Conservation (phyloP, 2,888 invertebrate species). For the Trachelus stipa region DNA sequence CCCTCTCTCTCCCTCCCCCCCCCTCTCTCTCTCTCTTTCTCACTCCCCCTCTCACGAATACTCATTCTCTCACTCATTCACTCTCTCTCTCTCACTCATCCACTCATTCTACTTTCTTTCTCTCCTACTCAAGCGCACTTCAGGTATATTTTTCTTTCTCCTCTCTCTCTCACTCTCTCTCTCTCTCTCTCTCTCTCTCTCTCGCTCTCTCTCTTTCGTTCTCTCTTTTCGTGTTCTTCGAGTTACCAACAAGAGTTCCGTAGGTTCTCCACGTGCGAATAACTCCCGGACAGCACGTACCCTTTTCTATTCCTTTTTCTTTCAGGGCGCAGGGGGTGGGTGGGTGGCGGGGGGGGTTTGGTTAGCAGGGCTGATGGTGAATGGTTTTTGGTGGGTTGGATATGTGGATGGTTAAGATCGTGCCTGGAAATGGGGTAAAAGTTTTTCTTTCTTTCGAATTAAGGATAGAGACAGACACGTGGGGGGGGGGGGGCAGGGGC, state of each 20-base stretch:
- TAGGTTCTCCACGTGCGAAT: not conserved
- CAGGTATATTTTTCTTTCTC: not conserved
- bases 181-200: not conserved
- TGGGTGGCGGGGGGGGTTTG: too few relatives aligned
- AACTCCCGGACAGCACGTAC: not conserved
- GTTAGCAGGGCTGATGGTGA: too few relatives aligned
- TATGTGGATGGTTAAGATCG: too few relatives aligned
- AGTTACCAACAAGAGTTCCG: not conserved
- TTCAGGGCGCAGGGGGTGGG: too few relatives aligned
- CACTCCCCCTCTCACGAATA: not conserved
- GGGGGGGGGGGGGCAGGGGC: too few relatives aligned
- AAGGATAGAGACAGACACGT: not conserved
- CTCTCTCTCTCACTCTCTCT: not conserved
- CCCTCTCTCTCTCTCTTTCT: not conserved
- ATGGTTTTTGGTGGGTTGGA: too few relatives aligned
- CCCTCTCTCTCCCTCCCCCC: not conserved
- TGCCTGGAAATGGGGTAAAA: too few relatives aligned
- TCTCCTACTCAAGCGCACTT: not conserved
- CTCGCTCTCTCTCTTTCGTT: too few relatives aligned
- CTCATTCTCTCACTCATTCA: not conserved
- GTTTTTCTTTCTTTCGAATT: not conserved
- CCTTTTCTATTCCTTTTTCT: too few relatives aligned
- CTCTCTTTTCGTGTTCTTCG: not conserved
- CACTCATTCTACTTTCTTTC: not conserved
- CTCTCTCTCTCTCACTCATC: not conserved